Conservation (phyloP, 1,140 invertebrate genomes). For the Papilio xuthus region DNA sequence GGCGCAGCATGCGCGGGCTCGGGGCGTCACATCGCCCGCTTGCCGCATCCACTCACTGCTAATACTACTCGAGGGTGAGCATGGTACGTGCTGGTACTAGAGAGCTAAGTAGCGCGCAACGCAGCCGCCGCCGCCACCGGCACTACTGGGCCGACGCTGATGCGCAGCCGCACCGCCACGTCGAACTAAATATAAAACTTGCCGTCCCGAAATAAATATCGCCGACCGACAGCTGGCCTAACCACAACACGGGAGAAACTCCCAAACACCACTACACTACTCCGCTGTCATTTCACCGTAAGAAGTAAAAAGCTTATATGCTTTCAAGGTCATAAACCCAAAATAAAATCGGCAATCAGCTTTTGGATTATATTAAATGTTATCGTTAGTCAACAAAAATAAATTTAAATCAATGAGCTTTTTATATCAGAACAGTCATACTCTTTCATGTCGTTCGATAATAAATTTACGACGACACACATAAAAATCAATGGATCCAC, state of each 20-base stretch:
- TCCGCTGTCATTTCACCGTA: neutral
- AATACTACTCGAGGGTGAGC: conserved; percentile 60
- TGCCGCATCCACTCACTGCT: conserved; percentile 73
- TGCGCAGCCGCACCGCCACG: conserved; percentile 43
- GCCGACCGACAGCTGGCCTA: conserved; percentile 19
- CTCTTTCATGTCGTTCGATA: neutral
- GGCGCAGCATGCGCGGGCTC: conserved; percentile 84
- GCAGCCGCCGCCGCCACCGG: conserved; percentile 43
- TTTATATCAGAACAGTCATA: neutral
- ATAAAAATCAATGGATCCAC: neutral
- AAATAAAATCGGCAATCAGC: neutral
- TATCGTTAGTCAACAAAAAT: neutral
- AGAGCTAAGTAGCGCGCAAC: conserved; percentile 28
- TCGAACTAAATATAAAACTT: conserved; percentile 23
- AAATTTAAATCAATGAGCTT: neutral
- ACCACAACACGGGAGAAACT: conserved; percentile 23
- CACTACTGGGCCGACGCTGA: conserved; percentile 44
- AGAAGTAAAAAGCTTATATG: neutral
- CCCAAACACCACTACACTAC: neutral
- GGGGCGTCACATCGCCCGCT: conserved; percentile 69
- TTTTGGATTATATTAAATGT: neutral
- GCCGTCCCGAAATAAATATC: conserved; percentile 29
- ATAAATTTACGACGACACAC: neutral
- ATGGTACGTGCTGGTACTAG: conserved; percentile 27
- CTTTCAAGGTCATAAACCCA: neutral